phyloP scores from a whole-genome alignment of 2,113 vertebrate species.

The Asarcornis scutulata region DNA sequence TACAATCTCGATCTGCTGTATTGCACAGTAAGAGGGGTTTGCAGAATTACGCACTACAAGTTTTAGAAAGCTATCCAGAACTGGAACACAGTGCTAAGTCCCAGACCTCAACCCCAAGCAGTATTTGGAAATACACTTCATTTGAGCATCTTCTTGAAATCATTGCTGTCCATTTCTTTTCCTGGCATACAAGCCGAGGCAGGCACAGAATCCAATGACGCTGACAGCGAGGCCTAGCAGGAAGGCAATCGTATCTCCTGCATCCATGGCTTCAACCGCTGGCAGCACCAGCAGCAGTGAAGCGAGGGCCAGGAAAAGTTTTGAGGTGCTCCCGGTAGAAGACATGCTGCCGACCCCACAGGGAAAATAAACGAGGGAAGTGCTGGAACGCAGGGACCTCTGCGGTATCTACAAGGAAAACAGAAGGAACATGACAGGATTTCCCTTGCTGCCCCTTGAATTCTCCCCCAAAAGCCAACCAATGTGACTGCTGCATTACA shows the following conservation, averaged over 20 bases:
- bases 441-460: background rate
- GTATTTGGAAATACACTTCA: background rate
- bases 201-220: constrained; percentile 86
- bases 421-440: background rate
- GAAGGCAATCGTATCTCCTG: constrained; percentile 87
- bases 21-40: background rate
- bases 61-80: background rate
- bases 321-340: constrained; percentile 20
- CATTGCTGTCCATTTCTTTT: constrained; percentile 83
- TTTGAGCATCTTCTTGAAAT: constrained; percentile 25
- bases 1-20: background rate
- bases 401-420: background rate
- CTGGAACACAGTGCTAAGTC: background rate
- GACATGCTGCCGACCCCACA: constrained; percentile 77
- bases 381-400: background rate
- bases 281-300: constrained; percentile 76
- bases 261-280: constrained; percentile 85
- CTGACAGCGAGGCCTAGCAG: constrained; percentile 82
- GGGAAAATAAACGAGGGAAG: background rate
- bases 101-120: background rate
- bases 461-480: background rate
- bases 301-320: constrained; percentile 51
- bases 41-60: background rate
- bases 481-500: background rate
- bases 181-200: constrained; percentile 90